A percentile compares a stretch with the other conserved stretches of the same genome.
phyloP scores from a whole-genome alignment of 2,888 invertebrate species.

The Brenthis daphne region DNA sequence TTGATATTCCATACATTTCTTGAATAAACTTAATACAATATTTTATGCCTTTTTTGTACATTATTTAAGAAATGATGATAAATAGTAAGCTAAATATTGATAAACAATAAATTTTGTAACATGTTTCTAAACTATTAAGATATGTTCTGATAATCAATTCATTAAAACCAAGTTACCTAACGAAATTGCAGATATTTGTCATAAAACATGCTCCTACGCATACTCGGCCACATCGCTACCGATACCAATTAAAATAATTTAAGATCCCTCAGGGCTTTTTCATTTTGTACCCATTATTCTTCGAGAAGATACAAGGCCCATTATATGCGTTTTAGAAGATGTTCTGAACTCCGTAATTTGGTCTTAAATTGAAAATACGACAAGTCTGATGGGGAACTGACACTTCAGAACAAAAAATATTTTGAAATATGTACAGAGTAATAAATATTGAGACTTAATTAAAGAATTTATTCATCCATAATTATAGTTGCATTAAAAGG shows the following conservation, averaged over 20 bases:
- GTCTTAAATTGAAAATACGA: conserved; percentile 57
- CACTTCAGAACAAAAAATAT: conserved; percentile 13
- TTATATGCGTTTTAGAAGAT: conserved; percentile 76
- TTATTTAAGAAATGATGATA: no score
- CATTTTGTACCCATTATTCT: conserved; percentile 80
- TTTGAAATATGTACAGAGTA: conserved; percentile 9
- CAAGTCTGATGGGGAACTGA: conserved; percentile 44
- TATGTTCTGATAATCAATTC: background rate
- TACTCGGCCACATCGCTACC: conserved; percentile 69
- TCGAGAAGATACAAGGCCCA: conserved; percentile 73
- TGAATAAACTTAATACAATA: conserved; percentile 39
- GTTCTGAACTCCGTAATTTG: conserved; percentile 67
- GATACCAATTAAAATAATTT: conserved; percentile 83
- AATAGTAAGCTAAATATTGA: no score
- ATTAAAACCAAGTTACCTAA: background rate
- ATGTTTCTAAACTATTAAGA: background rate
- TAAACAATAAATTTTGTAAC: background rate
- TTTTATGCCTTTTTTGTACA: background rate
- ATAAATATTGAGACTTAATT: conserved; percentile 3
- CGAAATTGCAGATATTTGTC: conserved; percentile 25
- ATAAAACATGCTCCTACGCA: conserved; percentile 20
- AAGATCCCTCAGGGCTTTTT: conserved; percentile 77
- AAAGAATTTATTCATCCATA: background rate
- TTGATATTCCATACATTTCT: conserved; percentile 56
- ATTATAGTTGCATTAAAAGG: no score